These are phyloP conservation scores for Elymnias hypermnestra DNA, from an alignment of 1,140 invertebrate genomes.

Conservation along the genomic window DNA sequence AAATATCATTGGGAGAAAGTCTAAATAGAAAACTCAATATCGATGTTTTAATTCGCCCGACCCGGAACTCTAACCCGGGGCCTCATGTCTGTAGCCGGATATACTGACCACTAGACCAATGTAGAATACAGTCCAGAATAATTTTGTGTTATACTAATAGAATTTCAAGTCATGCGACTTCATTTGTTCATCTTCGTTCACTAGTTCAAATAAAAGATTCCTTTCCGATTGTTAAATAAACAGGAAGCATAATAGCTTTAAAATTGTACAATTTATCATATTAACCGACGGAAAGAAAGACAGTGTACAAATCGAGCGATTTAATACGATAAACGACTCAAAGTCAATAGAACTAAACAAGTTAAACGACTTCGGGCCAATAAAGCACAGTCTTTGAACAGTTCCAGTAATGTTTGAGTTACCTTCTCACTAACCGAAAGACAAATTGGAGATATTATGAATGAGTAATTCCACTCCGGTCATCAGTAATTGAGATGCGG, in stretches of 20 bases:
- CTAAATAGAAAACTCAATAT: too few relatives aligned
- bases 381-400: slow-evolving; percentile 43
- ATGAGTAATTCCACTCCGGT: slow-evolving; percentile 37
- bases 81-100: too few relatives aligned
- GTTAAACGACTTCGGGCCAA: slow-evolving; percentile 53
- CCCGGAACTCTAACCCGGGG: too few relatives aligned
- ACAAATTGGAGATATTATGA: slow-evolving; percentile 32
- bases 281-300: slow-evolving; percentile 43
- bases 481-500: slow-evolving; percentile 37
- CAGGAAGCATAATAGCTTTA: slow-evolving; percentile 33
- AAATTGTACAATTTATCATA: slow-evolving; percentile 50
- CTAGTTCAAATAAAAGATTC: neutral
- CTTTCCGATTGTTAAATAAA: neutral
- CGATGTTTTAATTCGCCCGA: too few relatives aligned
- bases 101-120: too few relatives aligned
- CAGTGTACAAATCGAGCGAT: slow-evolving; percentile 38
- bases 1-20: too few relatives aligned
- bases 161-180: too few relatives aligned
- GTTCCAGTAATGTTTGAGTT: slow-evolving; percentile 41
- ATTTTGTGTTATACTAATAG: too few relatives aligned
- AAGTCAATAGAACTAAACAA: slow-evolving; percentile 66
- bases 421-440: slow-evolving; percentile 30
- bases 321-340: slow-evolving; percentile 65
- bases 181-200: too few relatives aligned
- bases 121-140: too few relatives aligned